Conservation (phyloP, 2,888 invertebrate species). For the Eupsilia transversa region DNA sequence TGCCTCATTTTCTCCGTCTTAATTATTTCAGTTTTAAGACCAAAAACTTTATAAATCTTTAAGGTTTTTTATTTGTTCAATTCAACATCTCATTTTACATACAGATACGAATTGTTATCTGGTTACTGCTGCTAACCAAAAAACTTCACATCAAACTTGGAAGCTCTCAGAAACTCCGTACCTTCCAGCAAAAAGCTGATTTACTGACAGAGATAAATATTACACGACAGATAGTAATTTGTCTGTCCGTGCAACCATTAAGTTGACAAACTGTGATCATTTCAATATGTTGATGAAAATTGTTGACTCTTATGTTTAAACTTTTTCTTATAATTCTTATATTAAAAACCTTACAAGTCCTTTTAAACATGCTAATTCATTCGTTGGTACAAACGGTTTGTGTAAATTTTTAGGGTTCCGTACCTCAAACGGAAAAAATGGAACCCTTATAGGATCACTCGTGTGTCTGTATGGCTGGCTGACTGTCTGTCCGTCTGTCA, state of each 20-base stretch:
- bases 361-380: slow-evolving; percentile 28
- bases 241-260: slow-evolving; percentile 58
- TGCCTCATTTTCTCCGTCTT: fast-evolving
- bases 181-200: slow-evolving; percentile 45
- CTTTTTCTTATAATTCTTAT: slow-evolving; percentile 31
- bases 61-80: not conserved
- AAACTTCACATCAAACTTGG: slow-evolving; percentile 36
- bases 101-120: slow-evolving; percentile 16
- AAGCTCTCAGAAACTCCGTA: slow-evolving; percentile 33
- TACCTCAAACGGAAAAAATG: no score
- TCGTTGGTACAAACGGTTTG: not conserved
- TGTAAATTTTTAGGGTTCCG: slow-evolving; percentile 6
- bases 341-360: slow-evolving; percentile 13
- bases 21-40: not conserved
- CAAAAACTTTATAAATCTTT: not conserved
- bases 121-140: slow-evolving; percentile 19
- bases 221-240: slow-evolving; percentile 56
- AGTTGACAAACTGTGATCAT: slow-evolving; percentile 49
- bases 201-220: slow-evolving; percentile 46
- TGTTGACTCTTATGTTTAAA: slow-evolving; percentile 26
- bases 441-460: no score
- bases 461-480: no score
- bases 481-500: no score
- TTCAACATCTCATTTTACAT: slow-evolving; percentile 12
- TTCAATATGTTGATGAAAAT: slow-evolving; percentile 41